Base-by-base conservation (phyloP, 2,797 vertebrate species). In the Anableps anableps region DNA sequence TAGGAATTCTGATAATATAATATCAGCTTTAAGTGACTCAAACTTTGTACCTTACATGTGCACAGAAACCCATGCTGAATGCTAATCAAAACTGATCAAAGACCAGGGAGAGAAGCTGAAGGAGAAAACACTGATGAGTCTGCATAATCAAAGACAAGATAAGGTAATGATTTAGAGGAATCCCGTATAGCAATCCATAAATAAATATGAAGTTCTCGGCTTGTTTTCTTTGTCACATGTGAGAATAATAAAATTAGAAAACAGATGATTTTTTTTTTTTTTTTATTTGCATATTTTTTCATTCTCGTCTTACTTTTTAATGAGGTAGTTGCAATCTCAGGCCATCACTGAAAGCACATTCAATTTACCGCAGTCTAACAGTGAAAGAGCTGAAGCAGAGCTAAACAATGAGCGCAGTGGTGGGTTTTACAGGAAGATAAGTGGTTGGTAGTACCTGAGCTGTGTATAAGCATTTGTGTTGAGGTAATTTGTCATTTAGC, bases 401-500 rank as follows among this genome's bases (percentile, higher is more conserved):
- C 64, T 48, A 64, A 64, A 79, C 48, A 78, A 70, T 79, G 43
- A 16, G 26, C 21, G 47, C 23, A 60, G 26, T 73, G 34, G 38
- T 64, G 70, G 45, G 50, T 80, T 84, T 78, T 80, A 26, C 68
- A 53, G 74, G 13, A 78, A 41, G 72, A 74, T 70, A 51, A 72
- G 79, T 26, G 48, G 76, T 36, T 1, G 6, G 43, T 51, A 41
- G 60, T 76, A 81, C 31, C 76, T 85, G 76, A 88, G 86, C 75
- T 80, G 81, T 89, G 86, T 81, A 83, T 81, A 83, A 89, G 45
- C 41, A 76, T 84, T 82, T 90, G 86, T 87, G 83, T 85, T 84
- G 58, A 77, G 86, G 89, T 88, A 85, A 91, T 93, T 91, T 90
- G 89, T 93, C 90, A 92, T 86, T 88, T 86, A 85, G 77, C 88